Conservation (phyloP, 2,888 invertebrate genomes). For the Monopis laevigella region DNA sequence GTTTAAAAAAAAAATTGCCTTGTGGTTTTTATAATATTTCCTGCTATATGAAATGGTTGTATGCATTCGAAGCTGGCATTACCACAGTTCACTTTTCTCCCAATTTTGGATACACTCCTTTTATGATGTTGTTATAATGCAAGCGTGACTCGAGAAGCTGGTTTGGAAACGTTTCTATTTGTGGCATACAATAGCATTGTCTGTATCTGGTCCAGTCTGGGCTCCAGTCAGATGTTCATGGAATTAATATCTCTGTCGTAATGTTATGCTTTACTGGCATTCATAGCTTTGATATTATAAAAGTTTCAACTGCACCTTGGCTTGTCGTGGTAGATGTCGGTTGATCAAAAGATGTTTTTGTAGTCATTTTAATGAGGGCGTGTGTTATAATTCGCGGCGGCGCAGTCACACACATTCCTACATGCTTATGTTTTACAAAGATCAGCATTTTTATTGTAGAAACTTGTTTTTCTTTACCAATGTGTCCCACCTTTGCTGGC, state of each 20-base stretch:
- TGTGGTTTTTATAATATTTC: too few species aligned
- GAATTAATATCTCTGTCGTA: too few species aligned
- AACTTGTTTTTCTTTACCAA: conserved; percentile 15
- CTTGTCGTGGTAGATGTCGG: conserved; percentile 32
- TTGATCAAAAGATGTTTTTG: conserved; percentile 38
- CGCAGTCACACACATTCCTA: conserved; percentile 49
- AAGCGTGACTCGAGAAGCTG: too few species aligned
- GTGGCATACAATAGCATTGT: conserved; percentile 38
- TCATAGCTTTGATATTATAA: too few species aligned
- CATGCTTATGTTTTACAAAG: conserved; percentile 26
- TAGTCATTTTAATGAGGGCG: conserved; percentile 50
- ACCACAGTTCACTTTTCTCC: conserved; percentile 45
- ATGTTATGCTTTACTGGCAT: too few species aligned
- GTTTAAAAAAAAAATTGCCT: too few species aligned
- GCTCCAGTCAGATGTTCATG: too few species aligned
- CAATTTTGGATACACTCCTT: conserved; percentile 47
- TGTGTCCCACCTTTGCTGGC: conserved; percentile 50
- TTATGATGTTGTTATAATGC: conserved; percentile 47
- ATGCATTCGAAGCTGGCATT: too few species aligned
- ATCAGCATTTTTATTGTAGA: not conserved
- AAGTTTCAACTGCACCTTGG: too few species aligned
- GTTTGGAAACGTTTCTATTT: too few species aligned
- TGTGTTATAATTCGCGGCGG: conserved; percentile 39
- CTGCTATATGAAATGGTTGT: too few species aligned
- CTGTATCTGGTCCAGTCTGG: too few species aligned